Base-by-base conservation (phyloP, 2,797 vertebrate genomes). In the Diplodus puntazzo region DNA sequence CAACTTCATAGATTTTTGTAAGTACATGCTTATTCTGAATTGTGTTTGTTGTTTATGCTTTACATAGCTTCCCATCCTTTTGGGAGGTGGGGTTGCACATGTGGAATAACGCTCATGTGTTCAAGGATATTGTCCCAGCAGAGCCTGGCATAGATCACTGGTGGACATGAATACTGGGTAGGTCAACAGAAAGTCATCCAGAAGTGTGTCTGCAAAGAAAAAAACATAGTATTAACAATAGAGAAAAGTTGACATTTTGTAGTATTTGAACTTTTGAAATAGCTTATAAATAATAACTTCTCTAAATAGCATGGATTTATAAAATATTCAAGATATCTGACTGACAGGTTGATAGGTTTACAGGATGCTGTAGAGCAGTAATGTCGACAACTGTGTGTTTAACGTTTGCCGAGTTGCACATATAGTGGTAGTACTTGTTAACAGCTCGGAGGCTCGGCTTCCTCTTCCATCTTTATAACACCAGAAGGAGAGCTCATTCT, bases 141-240 rank as follows among this genome's bases (percentile, higher is more conserved):
- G 95, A 46, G 98, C 98, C 93, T 99, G 97, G 87, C 98, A 99
- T 90, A 99, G 94, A 92, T 99, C 98, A 81, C 95, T 96, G 0
- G 97, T 98, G 0, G 98, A 97, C 98, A 99, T 99, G 94, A 98
- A 98, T 75, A 99, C 97, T 0, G 97, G 97, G 87, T 99, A 99
- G 0, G 98, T 99, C 88, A 99, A 95, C 77, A 99, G 96, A 89
- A 99, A 99, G 91, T 99, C 98, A 89, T 99, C 97, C 85, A 99
- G 94, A 48, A 98, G 97, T 30, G 95, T 96, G 81, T 97, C 98
- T 99, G 96, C 59, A 89, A 87, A 67, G 80, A 85, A 4, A 89
- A 76, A 90, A 12, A 65, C 25, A 65, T 23, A 77, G 23, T 8
- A 75, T 49, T 61, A 5, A 59, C 2, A 64, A 46, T 23, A 16